These are phyloP conservation scores for Cliona cf. orientalis DNA, from an alignment of 37 sponge, comb jelly and placozoan species.

Conservation along the genomic window DNA sequence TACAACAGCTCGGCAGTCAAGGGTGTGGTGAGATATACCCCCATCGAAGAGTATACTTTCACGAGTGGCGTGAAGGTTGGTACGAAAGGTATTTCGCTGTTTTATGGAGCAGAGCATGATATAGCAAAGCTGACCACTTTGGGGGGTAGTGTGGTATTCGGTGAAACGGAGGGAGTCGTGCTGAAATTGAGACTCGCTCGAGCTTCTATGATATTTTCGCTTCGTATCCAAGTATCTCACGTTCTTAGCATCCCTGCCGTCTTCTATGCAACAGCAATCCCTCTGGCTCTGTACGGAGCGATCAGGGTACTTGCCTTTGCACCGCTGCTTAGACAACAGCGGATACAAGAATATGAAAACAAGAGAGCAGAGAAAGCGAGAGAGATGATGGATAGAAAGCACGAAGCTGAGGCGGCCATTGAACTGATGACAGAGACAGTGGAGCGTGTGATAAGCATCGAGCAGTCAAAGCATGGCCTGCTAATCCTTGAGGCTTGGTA, in stretches of 20 bases:
- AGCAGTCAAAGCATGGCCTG: slow-evolving; percentile 82
- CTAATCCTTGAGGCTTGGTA: slow-evolving; percentile 93
- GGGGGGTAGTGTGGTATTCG: slow-evolving; percentile 39
- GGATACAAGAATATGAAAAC: slow-evolving; percentile 62
- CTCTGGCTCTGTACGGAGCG: slow-evolving; percentile 69
- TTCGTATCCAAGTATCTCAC: slow-evolving; percentile 71
- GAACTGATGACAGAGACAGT: slow-evolving; percentile 91
- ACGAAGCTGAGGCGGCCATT: slow-evolving; percentile 83
- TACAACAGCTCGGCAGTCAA: slow-evolving; percentile 34
- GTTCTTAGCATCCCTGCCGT: slow-evolving; percentile 35
- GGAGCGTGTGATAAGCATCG: slow-evolving; percentile 64
- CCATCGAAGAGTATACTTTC: slow-evolving; percentile 14
- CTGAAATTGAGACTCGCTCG: slow-evolving; percentile 67
- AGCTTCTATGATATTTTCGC: slow-evolving; percentile 64
- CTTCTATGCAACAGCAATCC: slow-evolving; percentile 81
- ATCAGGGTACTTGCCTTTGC: slow-evolving; percentile 65
- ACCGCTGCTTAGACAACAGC: slow-evolving; percentile 64
- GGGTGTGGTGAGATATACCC: slow-evolving; percentile 6
- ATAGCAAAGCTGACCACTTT: slow-evolving; percentile 56
- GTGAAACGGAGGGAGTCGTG: slow-evolving; percentile 45
- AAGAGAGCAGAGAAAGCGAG: slow-evolving; percentile 42
- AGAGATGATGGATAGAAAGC: slow-evolving; percentile 57
- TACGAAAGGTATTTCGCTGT: slow-evolving; percentile 49
- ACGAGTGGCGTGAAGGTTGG: slow-evolving; percentile 43
- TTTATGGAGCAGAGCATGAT: slow-evolving; percentile 60